Evolutionary conservation across 2,888 invertebrate species (phyloP), one percentile per base, ranked within the genome.

Genomic region (Mantis religiosa): DNA sequence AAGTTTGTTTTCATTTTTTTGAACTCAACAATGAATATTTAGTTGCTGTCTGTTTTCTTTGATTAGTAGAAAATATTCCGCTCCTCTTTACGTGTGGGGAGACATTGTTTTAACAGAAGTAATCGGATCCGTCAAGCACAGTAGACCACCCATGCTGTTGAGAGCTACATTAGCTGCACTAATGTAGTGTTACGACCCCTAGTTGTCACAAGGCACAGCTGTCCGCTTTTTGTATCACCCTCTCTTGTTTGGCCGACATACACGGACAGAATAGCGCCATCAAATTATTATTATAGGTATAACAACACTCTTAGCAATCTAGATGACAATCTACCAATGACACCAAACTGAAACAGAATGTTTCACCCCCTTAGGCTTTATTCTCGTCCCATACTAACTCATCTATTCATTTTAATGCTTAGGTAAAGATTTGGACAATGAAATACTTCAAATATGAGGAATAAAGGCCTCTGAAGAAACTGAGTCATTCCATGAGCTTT

Each of bases 161-260:
- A 85, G 47, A 15, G 47, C 85, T 85, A 47, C 85, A 71, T 71
- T 71, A 71, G 54, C 54, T 71, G 54, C 54, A 84, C 86, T 86
- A 86, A 86, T 86, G 86, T 81, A 81, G 86, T 81, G 86, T 86
- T 86, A 81, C 86, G 86, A 86, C 86, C 86, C 81, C 20, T 71
- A 71, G 54, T 71, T 71, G 54, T 71, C 54, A 71, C 54, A 71
- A 71, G 54, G 20, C 54, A 71, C 54, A 71, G 54, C 54, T 71
- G 54, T 71, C 54, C 54, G 25, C 20, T 71, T 25, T 71, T 71
- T 71, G 54, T 71, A 71, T 71, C 54, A 71, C 54, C 54, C 54
- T 71, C 54, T 71, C 54, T 71, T 71, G 20, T 71, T 71, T 71
- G 25, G 20, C 54, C 25, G 54, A 20, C 25, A 71, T 71, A 20